Evolutionary conservation across 2,888 invertebrate genomes (phyloP).

Genomic region (Pterobdella sp.): DNA sequence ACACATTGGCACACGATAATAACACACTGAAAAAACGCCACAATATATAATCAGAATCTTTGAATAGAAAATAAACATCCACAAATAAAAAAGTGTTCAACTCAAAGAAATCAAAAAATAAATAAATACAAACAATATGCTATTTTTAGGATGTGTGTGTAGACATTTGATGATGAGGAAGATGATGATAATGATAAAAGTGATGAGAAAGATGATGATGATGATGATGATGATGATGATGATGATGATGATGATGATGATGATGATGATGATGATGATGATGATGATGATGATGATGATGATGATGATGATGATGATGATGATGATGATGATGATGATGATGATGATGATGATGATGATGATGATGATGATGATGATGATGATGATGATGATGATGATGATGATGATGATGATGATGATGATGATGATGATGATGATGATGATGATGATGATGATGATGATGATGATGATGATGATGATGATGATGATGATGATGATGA

Average conservation of each 20-base stretch:
- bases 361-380: conserved; percentile 22
- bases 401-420: conserved; percentile 32
- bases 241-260: conserved; percentile 29
- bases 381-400: conserved; percentile 31
- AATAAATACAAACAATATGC: no score
- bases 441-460: conserved; percentile 30
- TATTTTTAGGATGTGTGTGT: neutral
- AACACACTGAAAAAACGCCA: no score
- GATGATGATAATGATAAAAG: neutral
- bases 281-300: conserved; percentile 26
- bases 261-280: conserved; percentile 27
- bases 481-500: conserved; percentile 27
- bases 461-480: conserved; percentile 29
- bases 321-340: conserved; percentile 1
- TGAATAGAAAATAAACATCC: no score
- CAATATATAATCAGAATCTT: no score
- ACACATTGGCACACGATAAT: conserved; percentile 9
- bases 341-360: conserved; percentile 20
- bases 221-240: conserved; percentile 28
- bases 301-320: conserved; percentile 7
- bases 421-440: conserved; percentile 33
- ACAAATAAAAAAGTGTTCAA: no score
- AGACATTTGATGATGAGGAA: neutral
- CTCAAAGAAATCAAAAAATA: no score
- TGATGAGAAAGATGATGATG: conserved; percentile 27